Percentiles rank a stretch among this genome's conserved stretches.
These are phyloP conservation scores for Sebastiscus albofasciatus DNA, from an alignment of 2,797 vertebrate genomes.

Conservation along the genomic window DNA sequence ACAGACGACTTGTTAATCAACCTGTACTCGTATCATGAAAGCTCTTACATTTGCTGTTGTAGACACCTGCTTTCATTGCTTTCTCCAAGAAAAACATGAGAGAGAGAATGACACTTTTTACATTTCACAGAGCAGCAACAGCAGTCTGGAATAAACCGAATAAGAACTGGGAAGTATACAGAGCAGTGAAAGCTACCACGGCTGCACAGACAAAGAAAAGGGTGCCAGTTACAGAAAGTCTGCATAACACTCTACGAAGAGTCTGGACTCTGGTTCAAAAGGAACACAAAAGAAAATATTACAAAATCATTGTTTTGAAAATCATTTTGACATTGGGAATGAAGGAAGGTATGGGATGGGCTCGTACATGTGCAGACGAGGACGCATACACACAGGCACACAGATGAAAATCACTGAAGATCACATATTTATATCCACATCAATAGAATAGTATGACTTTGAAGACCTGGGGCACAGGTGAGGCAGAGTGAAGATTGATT, in stretches of 20 bases:
- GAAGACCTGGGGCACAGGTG: constrained; percentile 22
- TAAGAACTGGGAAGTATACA: not conserved
- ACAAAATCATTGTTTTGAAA: not conserved
- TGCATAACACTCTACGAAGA: not conserved
- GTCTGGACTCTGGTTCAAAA: not conserved
- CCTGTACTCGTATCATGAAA: not conserved
- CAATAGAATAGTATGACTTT: constrained; percentile 23
- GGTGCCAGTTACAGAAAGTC: not conserved
- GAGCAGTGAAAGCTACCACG: not conserved
- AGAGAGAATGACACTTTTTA: not conserved
- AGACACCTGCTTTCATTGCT: not conserved
- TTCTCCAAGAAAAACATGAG: not conserved
- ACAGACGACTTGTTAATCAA: not conserved
- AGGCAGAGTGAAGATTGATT: constrained; percentile 12
- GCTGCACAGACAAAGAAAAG: constrained; percentile 4
- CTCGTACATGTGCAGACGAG: not conserved
- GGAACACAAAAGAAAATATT: not conserved
- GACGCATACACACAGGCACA: not conserved
- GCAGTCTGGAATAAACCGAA: not conserved
- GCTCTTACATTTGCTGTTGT: not conserved
- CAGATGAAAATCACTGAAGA: not conserved
- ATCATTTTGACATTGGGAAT: not conserved
- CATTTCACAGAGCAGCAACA: not conserved
- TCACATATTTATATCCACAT: constrained; percentile 42
- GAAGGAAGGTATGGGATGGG: not conserved